Conservation (phyloP, 2,797 vertebrate genomes). For the Gambelia wislizenii region DNA sequence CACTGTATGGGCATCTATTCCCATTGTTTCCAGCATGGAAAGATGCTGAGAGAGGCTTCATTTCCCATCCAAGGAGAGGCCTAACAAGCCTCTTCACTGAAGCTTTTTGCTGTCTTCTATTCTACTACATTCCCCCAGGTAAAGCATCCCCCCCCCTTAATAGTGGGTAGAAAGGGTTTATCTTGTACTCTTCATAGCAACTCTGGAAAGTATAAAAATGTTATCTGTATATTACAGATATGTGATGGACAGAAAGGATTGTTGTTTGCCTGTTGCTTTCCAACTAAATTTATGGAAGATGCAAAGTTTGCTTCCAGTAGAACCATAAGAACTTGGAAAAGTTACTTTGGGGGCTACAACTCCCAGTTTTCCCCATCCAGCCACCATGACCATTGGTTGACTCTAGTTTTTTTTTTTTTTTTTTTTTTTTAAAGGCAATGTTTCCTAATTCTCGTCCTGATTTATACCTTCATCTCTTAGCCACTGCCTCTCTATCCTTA, state of each 20-base stretch:
- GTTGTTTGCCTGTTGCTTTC: not conserved
- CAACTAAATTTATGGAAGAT: not conserved
- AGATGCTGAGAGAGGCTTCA: not conserved
- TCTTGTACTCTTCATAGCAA: not conserved
- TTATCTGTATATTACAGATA: not conserved
- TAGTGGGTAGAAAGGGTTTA: not conserved
- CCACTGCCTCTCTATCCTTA: not conserved
- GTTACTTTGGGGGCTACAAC: no score
- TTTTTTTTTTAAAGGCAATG: no score
- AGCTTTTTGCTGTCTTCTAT: not conserved
- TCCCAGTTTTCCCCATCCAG: no score
- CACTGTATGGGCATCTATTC: not conserved
- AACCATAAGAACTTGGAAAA: no score
- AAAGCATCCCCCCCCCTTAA: not conserved
- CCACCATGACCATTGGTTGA: no score
- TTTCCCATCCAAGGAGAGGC: not conserved
- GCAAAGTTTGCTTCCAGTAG: not conserved
- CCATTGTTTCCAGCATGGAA: not conserved
- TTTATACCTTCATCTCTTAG: not conserved
- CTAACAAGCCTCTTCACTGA: not conserved
- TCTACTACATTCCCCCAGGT: not conserved
- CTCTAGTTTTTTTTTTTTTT: no score
- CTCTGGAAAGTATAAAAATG: not conserved
- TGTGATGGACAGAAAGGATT: no score
- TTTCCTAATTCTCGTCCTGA: not conserved